phyloP scores from a whole-genome alignment of 2,113 vertebrate species.

The Varanus salvator region DNA sequence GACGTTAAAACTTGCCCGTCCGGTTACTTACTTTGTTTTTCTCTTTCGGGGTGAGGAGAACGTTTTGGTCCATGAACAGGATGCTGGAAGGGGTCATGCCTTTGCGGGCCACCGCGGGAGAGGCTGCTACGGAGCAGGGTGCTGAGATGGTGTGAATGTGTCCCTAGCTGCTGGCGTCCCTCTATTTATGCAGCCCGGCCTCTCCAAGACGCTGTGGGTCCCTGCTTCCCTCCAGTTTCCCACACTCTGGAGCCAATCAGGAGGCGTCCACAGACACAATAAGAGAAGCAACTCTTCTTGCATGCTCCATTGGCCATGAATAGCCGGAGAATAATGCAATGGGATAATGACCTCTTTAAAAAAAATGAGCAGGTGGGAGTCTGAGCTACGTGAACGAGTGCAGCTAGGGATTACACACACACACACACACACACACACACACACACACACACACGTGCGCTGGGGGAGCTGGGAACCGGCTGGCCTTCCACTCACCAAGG shows the following conservation, averaged over 20 bases:
- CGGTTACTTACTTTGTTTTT: conserved; percentile 81
- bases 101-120: background rate
- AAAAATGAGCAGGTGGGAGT: conserved; percentile 75
- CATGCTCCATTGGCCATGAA: conserved; percentile 74
- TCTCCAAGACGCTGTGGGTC: conserved; percentile 59
- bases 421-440: background rate
- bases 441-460: background rate
- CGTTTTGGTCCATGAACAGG: conserved; percentile 59
- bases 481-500: conserved; percentile 49
- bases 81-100: conserved; percentile 71
- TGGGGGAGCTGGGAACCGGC: conserved; percentile 72
- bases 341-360: conserved; percentile 65
- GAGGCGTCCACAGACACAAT: conserved; percentile 50
- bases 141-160: background rate
- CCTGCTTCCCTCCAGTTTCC: conserved; percentile 69
- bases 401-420: conserved; percentile 42
- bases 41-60: conserved; percentile 63
- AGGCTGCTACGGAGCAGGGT: background rate
- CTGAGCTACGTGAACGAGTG: conserved; percentile 50
- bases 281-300: conserved; percentile 64
- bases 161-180: background rate
- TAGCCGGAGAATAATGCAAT: conserved; percentile 26
- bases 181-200: conserved; percentile 65
- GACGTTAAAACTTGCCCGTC: background rate
- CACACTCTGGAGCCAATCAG: conserved; percentile 81